phyloP scores from a whole-genome alignment of 2,888 invertebrate species.

The Folsomia candida region DNA sequence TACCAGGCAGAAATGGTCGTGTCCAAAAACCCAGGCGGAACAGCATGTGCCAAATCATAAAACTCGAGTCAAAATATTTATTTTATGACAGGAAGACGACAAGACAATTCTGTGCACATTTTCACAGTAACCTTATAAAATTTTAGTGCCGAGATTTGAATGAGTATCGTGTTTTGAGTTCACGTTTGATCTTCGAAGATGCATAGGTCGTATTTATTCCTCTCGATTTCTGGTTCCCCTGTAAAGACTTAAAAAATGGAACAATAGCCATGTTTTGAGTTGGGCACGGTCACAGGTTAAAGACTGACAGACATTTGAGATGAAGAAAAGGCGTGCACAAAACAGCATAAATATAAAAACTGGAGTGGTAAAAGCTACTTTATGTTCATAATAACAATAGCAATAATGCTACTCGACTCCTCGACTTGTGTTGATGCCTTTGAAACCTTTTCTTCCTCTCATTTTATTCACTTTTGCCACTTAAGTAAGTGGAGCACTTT shows the following conservation, averaged over 20 bases:
- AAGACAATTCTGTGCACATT: slow-evolving; percentile 6
- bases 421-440: not conserved
- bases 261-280: not conserved
- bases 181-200: not conserved
- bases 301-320: not conserved
- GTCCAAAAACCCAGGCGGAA: not conserved
- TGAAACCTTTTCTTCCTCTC: not conserved
- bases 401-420: not conserved
- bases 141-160: not conserved
- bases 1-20: not conserved
- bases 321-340: slow-evolving; percentile 8
- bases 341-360: slow-evolving; percentile 11
- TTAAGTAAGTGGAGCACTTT: slow-evolving; percentile 11
- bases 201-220: too few species aligned
- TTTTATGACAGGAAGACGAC: slow-evolving; percentile 19
- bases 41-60: slow-evolving; percentile 23
- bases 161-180: not conserved
- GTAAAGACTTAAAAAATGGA: not conserved
- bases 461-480: not conserved
- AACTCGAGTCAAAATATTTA: slow-evolving; percentile 19
- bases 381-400: not conserved
- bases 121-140: not conserved
- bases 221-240: not conserved
- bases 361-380: slow-evolving; percentile 13
- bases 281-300: not conserved